phyloP scores from a whole-genome alignment of 2,797 vertebrate species.

The Crocidura indochinensis region DNA sequence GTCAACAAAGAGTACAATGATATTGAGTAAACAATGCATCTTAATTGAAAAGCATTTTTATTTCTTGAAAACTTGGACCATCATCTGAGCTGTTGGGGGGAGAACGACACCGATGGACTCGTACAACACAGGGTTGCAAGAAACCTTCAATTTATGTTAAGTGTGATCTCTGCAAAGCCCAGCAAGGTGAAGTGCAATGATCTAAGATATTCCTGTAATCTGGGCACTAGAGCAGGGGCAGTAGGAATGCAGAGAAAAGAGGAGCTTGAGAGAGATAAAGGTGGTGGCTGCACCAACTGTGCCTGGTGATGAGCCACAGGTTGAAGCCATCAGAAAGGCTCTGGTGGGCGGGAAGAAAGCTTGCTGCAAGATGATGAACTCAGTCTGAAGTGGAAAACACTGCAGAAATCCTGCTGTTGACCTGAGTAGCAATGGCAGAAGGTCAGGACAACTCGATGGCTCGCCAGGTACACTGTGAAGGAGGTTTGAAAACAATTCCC shows the following conservation, averaged over 20 bases:
- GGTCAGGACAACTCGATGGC: neutral
- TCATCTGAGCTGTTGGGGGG: neutral
- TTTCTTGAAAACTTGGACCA: neutral
- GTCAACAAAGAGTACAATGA: neutral
- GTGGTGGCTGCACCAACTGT: neutral
- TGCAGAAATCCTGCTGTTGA: constrained; percentile 16
- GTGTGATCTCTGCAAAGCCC: neutral
- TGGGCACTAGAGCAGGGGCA: neutral
- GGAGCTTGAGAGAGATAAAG: neutral
- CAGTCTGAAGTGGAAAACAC: neutral
- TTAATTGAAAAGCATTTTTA: neutral
- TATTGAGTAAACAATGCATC: neutral
- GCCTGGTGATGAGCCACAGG: neutral
- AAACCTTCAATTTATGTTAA: neutral
- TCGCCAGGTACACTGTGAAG: neutral
- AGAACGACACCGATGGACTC: neutral
- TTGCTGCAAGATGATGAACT: constrained; percentile 7
- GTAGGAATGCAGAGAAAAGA: neutral
- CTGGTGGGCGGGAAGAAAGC: neutral
- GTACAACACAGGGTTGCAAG: neutral
- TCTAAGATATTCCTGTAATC: neutral
- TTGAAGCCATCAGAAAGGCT: neutral
- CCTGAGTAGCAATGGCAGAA: neutral
- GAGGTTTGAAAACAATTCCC: constrained; percentile 27
- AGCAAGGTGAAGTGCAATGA: neutral